Evolutionary conservation across 2,888 invertebrate genomes (phyloP), one percentile per base, ranked within the genome.

Genomic region (Barypeithes pellucidus): DNA sequence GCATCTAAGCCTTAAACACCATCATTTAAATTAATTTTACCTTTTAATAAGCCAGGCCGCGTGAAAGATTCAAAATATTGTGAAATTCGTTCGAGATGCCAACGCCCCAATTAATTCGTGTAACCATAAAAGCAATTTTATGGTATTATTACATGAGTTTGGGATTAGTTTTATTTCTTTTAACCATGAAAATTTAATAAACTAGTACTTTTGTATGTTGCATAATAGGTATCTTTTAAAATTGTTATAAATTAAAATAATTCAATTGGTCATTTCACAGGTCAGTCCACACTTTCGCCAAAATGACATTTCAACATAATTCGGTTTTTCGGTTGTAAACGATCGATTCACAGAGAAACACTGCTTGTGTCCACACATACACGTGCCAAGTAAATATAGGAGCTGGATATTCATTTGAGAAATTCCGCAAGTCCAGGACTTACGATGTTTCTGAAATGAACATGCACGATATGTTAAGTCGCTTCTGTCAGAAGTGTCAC

Each of bases 21-120:
- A 33, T 65, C 59, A 65, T 70, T 65, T 65, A 65, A 71, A 71
- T 59, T 71, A 65, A 71, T 50, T 65, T 33, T 59, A 50, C 16
- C 24, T 71, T 65, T 60, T 60, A 60, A 65, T 45, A 57, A 65
- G 50, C 41, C 33, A 14, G 14, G 18, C 45, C 29, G 36, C 16
- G 36, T 29, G 45, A 45, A 45, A 61, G 16, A 45, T 61, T 45
- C 14, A 45, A 61, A 61, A 29, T 45, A 45, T 61, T 61, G 24
- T 61, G 45, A 61, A 45, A 61, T 61, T 61, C 61, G 61, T 45
- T 61, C 61, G 9, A 18, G 61, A 29, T 41, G 61, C 61, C 45
- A 61, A 61, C 43, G 43, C 61, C 36, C 41, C 60, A 22, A 22
- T 24, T n/a, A 24, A 50, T 24, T 50, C 50, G 22, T 24, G 50